phyloP scores from a whole-genome alignment of 2,888 invertebrate species.

The Micoletzkya japonica region DNA sequence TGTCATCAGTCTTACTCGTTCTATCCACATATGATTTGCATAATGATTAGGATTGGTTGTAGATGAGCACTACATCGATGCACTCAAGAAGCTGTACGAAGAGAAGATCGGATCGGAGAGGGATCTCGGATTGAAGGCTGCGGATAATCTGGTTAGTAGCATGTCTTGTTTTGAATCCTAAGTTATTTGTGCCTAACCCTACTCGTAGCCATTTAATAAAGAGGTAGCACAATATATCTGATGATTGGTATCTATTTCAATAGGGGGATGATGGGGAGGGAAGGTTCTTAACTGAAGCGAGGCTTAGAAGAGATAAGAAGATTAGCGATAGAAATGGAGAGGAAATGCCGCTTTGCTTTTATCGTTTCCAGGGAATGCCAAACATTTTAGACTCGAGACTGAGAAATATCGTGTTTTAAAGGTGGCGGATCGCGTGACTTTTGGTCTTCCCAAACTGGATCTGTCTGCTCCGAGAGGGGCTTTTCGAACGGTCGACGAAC shows the following conservation, averaged over 20 bases:
- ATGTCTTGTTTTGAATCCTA: background rate
- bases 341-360: background rate
- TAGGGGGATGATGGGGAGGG: too few relatives aligned
- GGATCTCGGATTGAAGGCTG: conserved; percentile 56
- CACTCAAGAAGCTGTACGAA: conserved; percentile 51
- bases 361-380: background rate
- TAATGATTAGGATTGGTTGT: conserved; percentile 19
- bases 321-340: background rate
- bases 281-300: too few relatives aligned
- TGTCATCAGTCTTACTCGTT: background rate
- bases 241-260: background rate
- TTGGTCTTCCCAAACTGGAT: conserved; percentile 58
- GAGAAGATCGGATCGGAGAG: conserved; percentile 60
- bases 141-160: conserved; percentile 47
- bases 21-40: background rate
- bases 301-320: background rate
- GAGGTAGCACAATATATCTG: background rate
- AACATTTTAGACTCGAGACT: too few relatives aligned
- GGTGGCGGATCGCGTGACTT: conserved; percentile 45
- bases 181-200: background rate
- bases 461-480: conserved; percentile 42
- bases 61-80: conserved; percentile 61
- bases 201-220: background rate
- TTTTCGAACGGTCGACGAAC: conserved; percentile 51
- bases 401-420: conserved; percentile 12